A percentile compares a stretch with the other conserved stretches of the same genome.
phyloP scores from a whole-genome alignment of 2,113 vertebrate species.

The Vanacampus margaritifer region DNA sequence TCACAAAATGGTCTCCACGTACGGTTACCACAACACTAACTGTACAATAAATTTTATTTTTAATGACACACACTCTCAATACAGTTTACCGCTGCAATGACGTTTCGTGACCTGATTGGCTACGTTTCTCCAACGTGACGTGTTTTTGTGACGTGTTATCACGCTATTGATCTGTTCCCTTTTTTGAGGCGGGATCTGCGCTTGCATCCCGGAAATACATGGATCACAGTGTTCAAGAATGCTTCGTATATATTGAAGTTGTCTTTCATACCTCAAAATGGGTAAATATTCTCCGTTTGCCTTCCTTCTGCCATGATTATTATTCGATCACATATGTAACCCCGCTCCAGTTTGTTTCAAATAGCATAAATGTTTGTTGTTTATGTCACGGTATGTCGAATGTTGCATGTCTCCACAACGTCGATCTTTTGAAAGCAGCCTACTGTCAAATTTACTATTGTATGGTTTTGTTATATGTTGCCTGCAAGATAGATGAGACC shows the following conservation, averaged over 20 bases:
- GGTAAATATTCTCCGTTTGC: constrained; percentile 61
- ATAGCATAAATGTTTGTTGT: background rate
- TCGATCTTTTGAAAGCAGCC: background rate
- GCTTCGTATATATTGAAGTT: background rate
- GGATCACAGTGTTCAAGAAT: background rate
- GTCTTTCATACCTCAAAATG: constrained; percentile 41
- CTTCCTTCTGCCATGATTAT: background rate
- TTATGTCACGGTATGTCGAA: background rate
- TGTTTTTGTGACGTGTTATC: rapidly evolving
- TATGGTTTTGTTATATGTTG: background rate
- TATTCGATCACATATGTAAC: background rate
- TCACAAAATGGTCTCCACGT: constrained; percentile 28
- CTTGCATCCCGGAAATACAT: constrained; percentile 62
- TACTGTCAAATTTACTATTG: background rate
- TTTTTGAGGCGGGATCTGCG: constrained; percentile 27
- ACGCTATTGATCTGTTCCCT: constrained; percentile 44
- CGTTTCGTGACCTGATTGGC: constrained; percentile 53
- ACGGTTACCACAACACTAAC: constrained; percentile 52
- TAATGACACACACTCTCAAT: background rate
- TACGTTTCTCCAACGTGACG: background rate
- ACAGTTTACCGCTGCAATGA: constrained; percentile 13
- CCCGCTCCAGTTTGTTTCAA: background rate
- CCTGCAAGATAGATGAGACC: background rate
- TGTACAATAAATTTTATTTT: background rate
- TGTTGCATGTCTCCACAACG: background rate